phyloP scores from a whole-genome alignment of 2,113 vertebrate species.

The Otis tarda region DNA sequence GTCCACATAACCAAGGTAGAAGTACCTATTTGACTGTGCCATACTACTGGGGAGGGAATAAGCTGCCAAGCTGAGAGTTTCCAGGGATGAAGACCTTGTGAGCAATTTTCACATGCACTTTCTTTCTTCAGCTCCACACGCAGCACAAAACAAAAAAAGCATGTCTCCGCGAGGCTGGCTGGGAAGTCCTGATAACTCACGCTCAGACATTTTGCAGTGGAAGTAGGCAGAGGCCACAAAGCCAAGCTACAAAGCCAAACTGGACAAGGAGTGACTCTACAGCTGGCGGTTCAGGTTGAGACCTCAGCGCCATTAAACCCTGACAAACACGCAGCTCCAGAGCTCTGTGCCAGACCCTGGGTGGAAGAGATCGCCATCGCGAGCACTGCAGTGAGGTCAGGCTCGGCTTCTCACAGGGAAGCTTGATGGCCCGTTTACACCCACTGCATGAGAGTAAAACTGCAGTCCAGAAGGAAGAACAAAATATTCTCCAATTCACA shows the following conservation, averaged over 20 bases:
- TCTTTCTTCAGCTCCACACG: background rate
- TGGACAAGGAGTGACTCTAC: background rate
- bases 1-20: background rate
- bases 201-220: background rate
- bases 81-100: background rate
- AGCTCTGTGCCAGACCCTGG: background rate
- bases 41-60: background rate
- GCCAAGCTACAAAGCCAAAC: background rate
- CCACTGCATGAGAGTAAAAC: background rate
- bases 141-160: background rate
- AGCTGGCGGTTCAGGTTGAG: accelerated
- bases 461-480: background rate
- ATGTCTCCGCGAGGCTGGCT: accelerated
- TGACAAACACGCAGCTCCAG: accelerated
- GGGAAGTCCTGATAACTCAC: background rate
- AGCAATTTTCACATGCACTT: background rate
- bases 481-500: background rate
- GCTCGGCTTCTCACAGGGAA: background rate
- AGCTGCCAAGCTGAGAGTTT: background rate
- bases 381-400: background rate
- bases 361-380: background rate
- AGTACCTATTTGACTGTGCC: background rate
- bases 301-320: background rate
- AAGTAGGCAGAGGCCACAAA: background rate
- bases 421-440: background rate